Percentiles rank a stretch among this genome's conserved stretches.
Evolutionary conservation across 2,888 invertebrate genomes (phyloP).

Genomic region (Embidobia sp.): DNA sequence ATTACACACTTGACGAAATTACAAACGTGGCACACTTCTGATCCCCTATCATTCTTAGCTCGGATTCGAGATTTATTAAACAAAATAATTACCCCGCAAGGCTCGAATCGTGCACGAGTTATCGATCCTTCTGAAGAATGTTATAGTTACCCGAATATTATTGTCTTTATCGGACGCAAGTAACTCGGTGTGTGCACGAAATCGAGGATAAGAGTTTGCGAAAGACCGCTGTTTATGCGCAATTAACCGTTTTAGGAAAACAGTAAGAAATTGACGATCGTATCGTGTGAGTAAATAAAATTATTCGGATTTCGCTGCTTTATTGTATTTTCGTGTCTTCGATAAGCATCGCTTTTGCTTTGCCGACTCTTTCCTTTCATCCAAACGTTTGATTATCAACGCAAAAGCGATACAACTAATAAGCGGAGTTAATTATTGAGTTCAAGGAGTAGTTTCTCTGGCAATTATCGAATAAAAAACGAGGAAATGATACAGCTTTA

Average conservation of each 20-base stretch:
- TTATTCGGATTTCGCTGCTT: too few species aligned
- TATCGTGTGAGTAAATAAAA: too few species aligned
- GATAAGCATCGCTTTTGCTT: too few species aligned
- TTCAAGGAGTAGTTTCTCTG: too few species aligned
- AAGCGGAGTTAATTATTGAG: not conserved
- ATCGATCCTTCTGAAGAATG: slow-evolving; percentile 22
- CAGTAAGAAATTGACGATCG: too few species aligned
- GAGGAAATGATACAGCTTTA: slow-evolving; percentile 12
- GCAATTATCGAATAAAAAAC: not conserved
- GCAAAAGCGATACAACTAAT: too few species aligned
- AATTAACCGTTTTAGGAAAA: not conserved
- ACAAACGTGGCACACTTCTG: not conserved
- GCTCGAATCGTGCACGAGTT: slow-evolving; percentile 14
- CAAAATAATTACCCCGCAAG: slow-evolving; percentile 10
- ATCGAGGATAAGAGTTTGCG: not conserved
- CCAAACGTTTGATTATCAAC: too few species aligned
- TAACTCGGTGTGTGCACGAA: not conserved
- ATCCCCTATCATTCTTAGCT: not conserved
- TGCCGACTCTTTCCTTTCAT: too few species aligned
- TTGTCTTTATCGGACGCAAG: slow-evolving; percentile 7
- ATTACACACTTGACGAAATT: not conserved
- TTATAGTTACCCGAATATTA: slow-evolving; percentile 16
- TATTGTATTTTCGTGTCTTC: too few species aligned
- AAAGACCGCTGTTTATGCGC: not conserved
- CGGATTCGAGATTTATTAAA: slow-evolving; percentile 11